Evolutionary conservation across 2,888 invertebrate species (phyloP), one percentile per base, ranked within the genome.

Genomic region (Drosophila tripunctata): DNA sequence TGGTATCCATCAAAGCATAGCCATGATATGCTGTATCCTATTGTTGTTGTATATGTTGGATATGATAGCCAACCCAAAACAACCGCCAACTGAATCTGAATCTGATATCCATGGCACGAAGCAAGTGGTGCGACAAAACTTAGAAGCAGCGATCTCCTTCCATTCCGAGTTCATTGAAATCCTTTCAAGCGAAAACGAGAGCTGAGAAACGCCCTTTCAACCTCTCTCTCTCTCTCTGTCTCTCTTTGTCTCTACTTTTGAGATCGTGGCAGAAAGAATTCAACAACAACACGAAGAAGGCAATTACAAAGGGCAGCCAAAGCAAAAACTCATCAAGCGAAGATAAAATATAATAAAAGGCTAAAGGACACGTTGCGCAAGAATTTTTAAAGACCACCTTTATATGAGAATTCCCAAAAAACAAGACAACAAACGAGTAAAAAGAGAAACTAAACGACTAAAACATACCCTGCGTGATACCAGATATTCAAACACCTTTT

Each of bases 351-450:
- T 88, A 86, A 83, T 79, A 84, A 80, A 88, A 73, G 84, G 67
- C 88, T 79, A 81, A 81, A 88, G 81, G 81, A 81, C 81, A 88
- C 87, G 88, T 87, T 87, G 78, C 58, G 55, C 61, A 73, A 73
- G 67, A 86, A 88, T 87, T 88, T 88, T 67, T 75, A 61, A 61
- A 73, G 88, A 84, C 88, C 88, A 83, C 83, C 82, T 87, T 71
- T 61, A 64, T 57, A 70, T 63, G 31, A 43, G 45, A 56, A 50
- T 31, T 17, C 19, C 24, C 57, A 47, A 27, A 54, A 15, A 61
- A 35, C 47, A 63, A 31, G 30, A 21, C 44, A 40, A n/a, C 47
- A 36, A 15, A 44, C 43, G 14, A 44, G 51, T 33, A 19, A 10
- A 22, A 8, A 10, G 35, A 14, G 15, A 14, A 6, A 21, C 10